These are phyloP conservation scores for Piprites chloris DNA, from an alignment of 2,113 vertebrate species.

Conservation along the genomic window DNA sequence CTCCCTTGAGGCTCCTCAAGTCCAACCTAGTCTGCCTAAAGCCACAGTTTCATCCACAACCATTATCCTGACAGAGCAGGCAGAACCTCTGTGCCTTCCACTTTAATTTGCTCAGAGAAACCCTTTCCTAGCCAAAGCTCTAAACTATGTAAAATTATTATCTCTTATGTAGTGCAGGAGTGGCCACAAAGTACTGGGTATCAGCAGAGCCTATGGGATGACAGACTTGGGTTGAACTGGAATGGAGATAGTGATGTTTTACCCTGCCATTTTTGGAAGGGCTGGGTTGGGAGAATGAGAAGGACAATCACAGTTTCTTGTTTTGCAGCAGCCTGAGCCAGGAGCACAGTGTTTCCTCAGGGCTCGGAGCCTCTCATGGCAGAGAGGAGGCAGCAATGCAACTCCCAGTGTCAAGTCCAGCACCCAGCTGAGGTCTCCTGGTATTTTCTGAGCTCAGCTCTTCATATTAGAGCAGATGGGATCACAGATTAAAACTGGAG, in stretches of 20 bases:
- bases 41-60: neutral
- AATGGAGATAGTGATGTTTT: neutral
- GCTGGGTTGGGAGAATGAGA: neutral
- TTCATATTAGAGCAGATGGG: neutral
- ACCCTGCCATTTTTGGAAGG: neutral
- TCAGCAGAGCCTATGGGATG: neutral
- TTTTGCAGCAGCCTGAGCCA: neutral
- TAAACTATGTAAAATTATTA: neutral
- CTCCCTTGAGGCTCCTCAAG: neutral
- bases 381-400: neutral
- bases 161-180: neutral
- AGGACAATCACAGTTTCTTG: neutral
- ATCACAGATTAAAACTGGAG: neutral
- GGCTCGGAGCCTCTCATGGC: accelerated
- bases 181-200: neutral
- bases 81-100: neutral
- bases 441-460: neutral
- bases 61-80: neutral
- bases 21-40: neutral
- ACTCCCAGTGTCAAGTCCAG: neutral
- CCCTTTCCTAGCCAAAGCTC: neutral
- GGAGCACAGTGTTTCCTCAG: neutral
- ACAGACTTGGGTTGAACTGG: neutral
- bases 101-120: neutral
- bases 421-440: neutral